Evolutionary conservation across 1,140 invertebrate genomes (phyloP), one percentile per base, ranked within the genome.

Genomic region (Penaeus indicus): DNA sequence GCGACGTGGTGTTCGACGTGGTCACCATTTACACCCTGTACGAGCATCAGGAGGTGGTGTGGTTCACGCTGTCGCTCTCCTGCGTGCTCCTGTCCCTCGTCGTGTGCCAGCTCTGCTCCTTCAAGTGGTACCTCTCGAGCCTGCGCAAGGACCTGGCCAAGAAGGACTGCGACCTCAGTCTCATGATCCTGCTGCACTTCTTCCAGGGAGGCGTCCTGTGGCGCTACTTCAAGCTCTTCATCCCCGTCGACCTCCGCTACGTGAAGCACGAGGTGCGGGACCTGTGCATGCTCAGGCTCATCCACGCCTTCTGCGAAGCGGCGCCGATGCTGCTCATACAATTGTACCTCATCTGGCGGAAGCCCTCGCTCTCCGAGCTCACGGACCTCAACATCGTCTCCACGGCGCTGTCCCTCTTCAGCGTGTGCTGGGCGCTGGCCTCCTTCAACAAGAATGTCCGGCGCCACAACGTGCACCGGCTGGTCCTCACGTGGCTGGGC

Each of bases 371-470:
- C 8, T 69, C 78, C 83, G 94, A 96, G 86, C 94, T 96, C 86
- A 95, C 95, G 60, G 95, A 97, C 92, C 92, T 97, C 83, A 96
- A 96, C 90, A 94, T 96, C 72, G 96, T 98, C n/a, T 97, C 97
- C 0, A 95, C 96, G 7, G 94, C 95, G 1, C 93, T 97, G 13
- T 97, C 96, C 3, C 93, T 98, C 8, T 96, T 97, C 93, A 97
- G 95, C 88, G 95, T 97, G 32, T 97, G 96, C 92, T 98, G 97
- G 97, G 96, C 97, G 32, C 93, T 98, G 27, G 97, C 97, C 25
- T 97, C 96, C 84, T 98, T 97, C 92, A 97, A 96, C 92, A 97
- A 97, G 93, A 96, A 97, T 92, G 95, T 97, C n/a, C 93, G 96
- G 1, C 92, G 95, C 90, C 94, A 96, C 91, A 97, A 97, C 92